phyloP scores from a whole-genome alignment of 1,140 invertebrate species.

The Ericerus pela region DNA sequence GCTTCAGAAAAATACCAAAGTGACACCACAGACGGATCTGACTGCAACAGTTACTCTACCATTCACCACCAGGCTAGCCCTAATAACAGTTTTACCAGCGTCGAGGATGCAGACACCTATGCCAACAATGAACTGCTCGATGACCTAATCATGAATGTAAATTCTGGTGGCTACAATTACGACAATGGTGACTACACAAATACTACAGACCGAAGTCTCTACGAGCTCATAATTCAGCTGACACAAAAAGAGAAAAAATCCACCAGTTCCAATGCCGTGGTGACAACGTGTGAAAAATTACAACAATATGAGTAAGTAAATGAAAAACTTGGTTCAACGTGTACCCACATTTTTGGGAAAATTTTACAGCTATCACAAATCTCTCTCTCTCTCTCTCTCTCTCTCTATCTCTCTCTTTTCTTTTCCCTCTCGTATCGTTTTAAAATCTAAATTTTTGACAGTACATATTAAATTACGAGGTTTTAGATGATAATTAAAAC shows the following conservation, averaged over 20 bases:
- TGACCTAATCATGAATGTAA: neutral
- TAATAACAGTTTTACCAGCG: neutral
- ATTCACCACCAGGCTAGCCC: slow-evolving; percentile 2
- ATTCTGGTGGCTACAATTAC: neutral
- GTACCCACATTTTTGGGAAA: no score
- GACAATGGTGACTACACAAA: slow-evolving; percentile 6
- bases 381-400: no score
- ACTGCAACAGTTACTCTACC: slow-evolving; percentile 1
- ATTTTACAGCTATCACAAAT: no score
- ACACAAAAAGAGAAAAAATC: neutral
- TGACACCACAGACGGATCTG: neutral
- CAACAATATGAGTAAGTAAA: neutral
- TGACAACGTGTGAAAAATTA: neutral
- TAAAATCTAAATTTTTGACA: no score
- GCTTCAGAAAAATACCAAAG: neutral
- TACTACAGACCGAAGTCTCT: neutral
- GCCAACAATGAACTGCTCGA: neutral
- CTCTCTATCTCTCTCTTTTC: no score
- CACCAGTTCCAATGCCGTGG: neutral
- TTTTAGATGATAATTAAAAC: no score
- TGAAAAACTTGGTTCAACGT: no score
- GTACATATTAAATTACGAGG: no score
- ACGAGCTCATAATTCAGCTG: neutral
- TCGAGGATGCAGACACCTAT: neutral
- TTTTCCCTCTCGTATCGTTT: no score